Evolutionary conservation across 1,140 invertebrate genomes (phyloP).

Genomic region (Anastrepha obliqua): DNA sequence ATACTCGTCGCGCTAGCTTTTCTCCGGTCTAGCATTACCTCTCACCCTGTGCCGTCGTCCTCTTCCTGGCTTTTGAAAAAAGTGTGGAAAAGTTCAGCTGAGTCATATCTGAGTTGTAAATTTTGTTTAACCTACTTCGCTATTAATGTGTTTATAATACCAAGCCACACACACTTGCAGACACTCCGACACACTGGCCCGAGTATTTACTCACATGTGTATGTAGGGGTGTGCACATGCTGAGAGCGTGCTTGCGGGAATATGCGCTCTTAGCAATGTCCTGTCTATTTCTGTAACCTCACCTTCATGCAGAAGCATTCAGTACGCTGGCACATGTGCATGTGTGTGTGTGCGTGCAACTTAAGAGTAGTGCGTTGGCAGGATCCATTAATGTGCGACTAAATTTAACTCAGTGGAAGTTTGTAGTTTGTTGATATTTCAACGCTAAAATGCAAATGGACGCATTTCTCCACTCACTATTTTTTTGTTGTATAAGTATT

Average conservation of each 20-base stretch:
- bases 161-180: background rate
- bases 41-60: background rate
- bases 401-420: constrained; percentile 13
- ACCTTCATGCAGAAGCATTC: background rate
- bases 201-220: background rate
- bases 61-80: background rate
- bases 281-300: constrained; percentile 28
- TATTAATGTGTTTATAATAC: constrained; percentile 52
- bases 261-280: background rate
- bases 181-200: background rate
- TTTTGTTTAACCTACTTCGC: constrained; percentile 50
- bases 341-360: background rate
- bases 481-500: background rate
- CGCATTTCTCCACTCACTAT: background rate
- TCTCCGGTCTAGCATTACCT: background rate
- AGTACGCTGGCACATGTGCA: background rate
- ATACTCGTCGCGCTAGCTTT: background rate
- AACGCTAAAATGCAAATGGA: constrained; percentile 18
- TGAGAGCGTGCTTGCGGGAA: background rate
- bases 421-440: constrained; percentile 8
- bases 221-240: background rate
- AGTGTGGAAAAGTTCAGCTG: constrained; percentile 34
- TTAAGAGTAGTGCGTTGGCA: background rate
- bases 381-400: constrained; percentile 12
- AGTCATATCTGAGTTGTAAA: constrained; percentile 50